These are phyloP conservation scores for Fringilla coelebs DNA, from an alignment of 2,797 vertebrate genomes.

Conservation along the genomic window DNA sequence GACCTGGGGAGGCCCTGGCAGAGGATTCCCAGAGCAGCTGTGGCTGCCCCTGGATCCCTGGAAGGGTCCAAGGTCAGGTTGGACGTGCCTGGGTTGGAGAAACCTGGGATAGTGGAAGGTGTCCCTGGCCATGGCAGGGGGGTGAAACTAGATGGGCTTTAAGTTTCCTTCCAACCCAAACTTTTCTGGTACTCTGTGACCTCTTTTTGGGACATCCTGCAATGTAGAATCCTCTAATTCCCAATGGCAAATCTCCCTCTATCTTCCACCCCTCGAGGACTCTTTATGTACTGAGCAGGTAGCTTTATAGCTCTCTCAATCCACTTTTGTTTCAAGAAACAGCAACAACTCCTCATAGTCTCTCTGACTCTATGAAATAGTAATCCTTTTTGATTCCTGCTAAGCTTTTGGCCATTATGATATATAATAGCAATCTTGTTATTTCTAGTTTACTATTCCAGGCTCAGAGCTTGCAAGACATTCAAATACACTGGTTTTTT, in stretches of 20 bases:
- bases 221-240: not conserved
- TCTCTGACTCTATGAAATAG: not conserved
- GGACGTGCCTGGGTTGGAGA: rapidly evolving
- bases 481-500: not conserved
- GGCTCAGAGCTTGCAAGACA: not conserved
- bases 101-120: rapidly evolving
- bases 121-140: not conserved
- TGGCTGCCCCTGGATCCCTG: not conserved
- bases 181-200: not conserved
- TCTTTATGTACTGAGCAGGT: not conserved
- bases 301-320: not conserved
- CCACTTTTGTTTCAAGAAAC: constrained; percentile 1
- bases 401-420: not conserved
- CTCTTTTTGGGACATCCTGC: not conserved
- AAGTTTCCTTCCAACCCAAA: not conserved
- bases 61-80: rapidly evolving
- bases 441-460: not conserved
- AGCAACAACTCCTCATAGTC: not conserved
- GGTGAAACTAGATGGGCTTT: not conserved
- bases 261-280: no score
- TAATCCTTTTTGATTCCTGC: not conserved
- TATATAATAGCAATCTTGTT: not conserved
- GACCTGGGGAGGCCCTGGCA: not conserved
- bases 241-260: not conserved
- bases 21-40: not conserved